Evolutionary conservation across 2,888 invertebrate species (phyloP), one percentile per base, ranked within the genome.

Genomic region (Megamerina dolium): DNA sequence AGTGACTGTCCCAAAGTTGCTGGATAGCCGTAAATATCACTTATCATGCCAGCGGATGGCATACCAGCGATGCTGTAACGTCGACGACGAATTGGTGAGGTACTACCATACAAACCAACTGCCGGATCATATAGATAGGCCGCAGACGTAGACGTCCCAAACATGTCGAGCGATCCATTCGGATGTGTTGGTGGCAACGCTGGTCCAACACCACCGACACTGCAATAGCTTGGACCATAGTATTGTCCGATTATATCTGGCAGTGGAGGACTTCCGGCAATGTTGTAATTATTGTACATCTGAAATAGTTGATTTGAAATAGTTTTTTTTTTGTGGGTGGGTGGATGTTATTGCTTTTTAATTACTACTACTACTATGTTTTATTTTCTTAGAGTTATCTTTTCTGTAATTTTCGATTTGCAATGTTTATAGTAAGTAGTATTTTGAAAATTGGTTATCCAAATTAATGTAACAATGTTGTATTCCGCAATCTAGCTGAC

Each of bases 231-330:
- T 30, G 41, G 33, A 17, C 54, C 57, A 56, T 69, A 69, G 53
- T 68, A 68, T 55, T 66, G 67, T 52, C 70, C 70, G 48, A 70
- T 64, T 52, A 71, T 70, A 54, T 72, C 71, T 53, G 69, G 68
- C 58, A 70, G 58, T 56, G 71, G 69, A 53, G 72, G 70, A 54
- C 70, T 70, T 61, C 71, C 67, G 53, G 62, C 43, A 50, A 63
- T 59, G 55, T 66, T 58, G 64, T 60, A 68, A 64, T 63, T 68
- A 67, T 67, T 66, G 64, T 68, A 72, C 70, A 72, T 72, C 72
- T 72, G 72, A 70, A 72, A 72, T 65, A 64, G 68, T 63, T 66
- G 68, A 66, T 70, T 66, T 61, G 61, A 66, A 65, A 57, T 53
- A 45, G 47, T 45, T 53, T 57, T 57, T 57, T 59, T 46, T 45